Percentiles rank a stretch among this genome's conserved stretches.
These are phyloP conservation scores for Ammospiza nelsoni DNA, from an alignment of 2,113 vertebrate genomes.

Conservation along the genomic window DNA sequence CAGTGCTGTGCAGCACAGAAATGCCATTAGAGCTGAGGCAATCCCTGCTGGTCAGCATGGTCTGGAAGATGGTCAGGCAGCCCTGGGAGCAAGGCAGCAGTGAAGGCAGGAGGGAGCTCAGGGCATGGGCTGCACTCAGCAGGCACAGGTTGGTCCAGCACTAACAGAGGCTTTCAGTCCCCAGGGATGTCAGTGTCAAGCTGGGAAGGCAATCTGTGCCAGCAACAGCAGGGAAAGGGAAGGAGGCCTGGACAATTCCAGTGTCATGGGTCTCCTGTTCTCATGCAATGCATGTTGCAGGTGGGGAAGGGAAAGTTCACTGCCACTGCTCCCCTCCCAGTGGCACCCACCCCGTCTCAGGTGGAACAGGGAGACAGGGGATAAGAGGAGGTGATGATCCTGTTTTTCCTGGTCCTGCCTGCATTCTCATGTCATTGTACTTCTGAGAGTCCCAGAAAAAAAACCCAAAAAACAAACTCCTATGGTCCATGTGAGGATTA, in stretches of 20 bases:
- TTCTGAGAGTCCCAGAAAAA: neutral
- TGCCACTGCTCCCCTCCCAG: neutral
- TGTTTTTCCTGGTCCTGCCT: neutral
- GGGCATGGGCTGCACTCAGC: neutral
- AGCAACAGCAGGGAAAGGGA: neutral
- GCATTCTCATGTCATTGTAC: neutral
- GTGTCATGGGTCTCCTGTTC: neutral
- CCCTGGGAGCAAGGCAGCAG: neutral
- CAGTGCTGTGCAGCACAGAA: neutral
- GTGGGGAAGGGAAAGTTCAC: neutral
- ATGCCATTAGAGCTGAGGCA: neutral
- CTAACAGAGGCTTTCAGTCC: neutral
- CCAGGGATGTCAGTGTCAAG: neutral
- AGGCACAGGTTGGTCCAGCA: neutral
- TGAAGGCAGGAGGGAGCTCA: neutral
- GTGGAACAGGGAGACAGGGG: neutral
- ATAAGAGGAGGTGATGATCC: neutral
- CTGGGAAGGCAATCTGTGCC: neutral
- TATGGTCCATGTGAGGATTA: neutral
- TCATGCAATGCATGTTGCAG: rapidly evolving
- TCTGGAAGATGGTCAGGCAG: neutral
- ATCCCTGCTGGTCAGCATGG: neutral
- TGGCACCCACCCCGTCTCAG: rapidly evolving
- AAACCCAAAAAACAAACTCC: neutral
- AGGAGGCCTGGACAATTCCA: rapidly evolving